phyloP scores from a whole-genome alignment of 2,797 vertebrate species.

The Pogonophryne albipinna region DNA sequence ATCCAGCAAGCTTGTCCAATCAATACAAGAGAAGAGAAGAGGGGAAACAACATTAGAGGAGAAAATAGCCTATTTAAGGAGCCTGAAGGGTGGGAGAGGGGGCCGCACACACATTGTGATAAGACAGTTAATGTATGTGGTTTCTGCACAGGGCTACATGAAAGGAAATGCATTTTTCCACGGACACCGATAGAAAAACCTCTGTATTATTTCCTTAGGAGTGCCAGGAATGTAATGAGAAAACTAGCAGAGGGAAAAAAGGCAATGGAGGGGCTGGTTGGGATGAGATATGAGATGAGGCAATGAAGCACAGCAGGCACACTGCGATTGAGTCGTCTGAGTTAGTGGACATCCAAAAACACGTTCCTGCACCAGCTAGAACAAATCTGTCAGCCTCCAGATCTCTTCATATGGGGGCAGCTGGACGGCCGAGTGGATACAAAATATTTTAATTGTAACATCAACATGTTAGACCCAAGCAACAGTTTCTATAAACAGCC shows the following conservation, averaged over 20 bases:
- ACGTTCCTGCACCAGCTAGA: constrained; percentile 30
- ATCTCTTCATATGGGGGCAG: constrained; percentile 46
- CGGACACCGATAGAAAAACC: constrained; percentile 62
- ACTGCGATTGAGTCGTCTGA: constrained; percentile 70
- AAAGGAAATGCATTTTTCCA: constrained; percentile 72
- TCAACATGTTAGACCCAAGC: constrained; percentile 35
- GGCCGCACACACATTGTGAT: constrained; percentile 60
- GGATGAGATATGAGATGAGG: constrained; percentile 79
- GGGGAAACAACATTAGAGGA: constrained; percentile 83
- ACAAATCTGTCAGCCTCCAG: constrained; percentile 58
- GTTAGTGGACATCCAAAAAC: constrained; percentile 66
- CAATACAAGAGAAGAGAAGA: constrained; percentile 76
- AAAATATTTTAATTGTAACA: constrained; percentile 35
- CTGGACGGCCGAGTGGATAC: constrained; percentile 22
- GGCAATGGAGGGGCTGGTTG: constrained; percentile 62
- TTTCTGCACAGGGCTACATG: constrained; percentile 53
- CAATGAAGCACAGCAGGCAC: constrained; percentile 70
- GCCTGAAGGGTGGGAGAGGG: constrained; percentile 44
- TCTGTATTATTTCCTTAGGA: constrained; percentile 74
- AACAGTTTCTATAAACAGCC: constrained; percentile 30
- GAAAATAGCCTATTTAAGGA: constrained; percentile 83
- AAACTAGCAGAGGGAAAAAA: constrained; percentile 65
- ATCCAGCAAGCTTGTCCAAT: constrained; percentile 80
- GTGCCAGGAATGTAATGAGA: constrained; percentile 76
- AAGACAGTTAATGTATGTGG: constrained; percentile 57